Evolutionary conservation across 2,113 vertebrate genomes (phyloP), one percentile per base, ranked within the genome.

Genomic region (Microtus ochrogaster): DNA sequence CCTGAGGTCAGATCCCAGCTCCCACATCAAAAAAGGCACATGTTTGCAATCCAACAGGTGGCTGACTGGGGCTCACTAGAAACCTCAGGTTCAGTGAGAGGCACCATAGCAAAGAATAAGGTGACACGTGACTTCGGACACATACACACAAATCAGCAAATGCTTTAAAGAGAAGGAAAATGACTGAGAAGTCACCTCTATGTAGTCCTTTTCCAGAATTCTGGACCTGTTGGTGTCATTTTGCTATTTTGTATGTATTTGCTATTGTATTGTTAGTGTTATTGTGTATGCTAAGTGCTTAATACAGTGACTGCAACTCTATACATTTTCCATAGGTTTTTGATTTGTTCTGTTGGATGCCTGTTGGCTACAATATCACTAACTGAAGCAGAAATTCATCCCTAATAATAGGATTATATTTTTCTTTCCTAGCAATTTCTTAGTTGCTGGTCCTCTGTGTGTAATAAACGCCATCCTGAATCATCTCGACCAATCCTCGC

Each of bases 231-330:
- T 74, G 52, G 33, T 33, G n/a, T 36, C 65, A 68, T 14, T 70
- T n/a, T 73, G 47, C 65, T 86, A 83, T 41, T 61, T 26, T 83
- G n/a, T 26, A 41, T 39, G 78, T 82, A 39, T 7, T n/a, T n/a
- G 2, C 10, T 58, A 58, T 21, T 58, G 55, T 58, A 58, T 5
- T 58, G 19, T 58, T 58, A 92, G 61, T 83, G n/a, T 83, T 82
- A 92, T 79, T 96, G 68, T 91, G 16, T 74, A 81, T 91, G 36
- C 72, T 83, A 94, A 96, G 33, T 94, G 47, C 21, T 89, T 79
- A 93, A 44, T 33, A 92, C 78, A 72, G 41, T 88, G 28, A 12
- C 74, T 76, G 22, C 19, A 58, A 63, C 9, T 86, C 12, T 72
- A 24, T 55, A 89, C 28, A 55, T 89, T 77, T 89, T 33, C 0